A percentile compares a stretch with the other conserved stretches of the same genome.
phyloP scores from a whole-genome alignment of 1,140 invertebrate species.

The Choristoneura fumiferana region DNA sequence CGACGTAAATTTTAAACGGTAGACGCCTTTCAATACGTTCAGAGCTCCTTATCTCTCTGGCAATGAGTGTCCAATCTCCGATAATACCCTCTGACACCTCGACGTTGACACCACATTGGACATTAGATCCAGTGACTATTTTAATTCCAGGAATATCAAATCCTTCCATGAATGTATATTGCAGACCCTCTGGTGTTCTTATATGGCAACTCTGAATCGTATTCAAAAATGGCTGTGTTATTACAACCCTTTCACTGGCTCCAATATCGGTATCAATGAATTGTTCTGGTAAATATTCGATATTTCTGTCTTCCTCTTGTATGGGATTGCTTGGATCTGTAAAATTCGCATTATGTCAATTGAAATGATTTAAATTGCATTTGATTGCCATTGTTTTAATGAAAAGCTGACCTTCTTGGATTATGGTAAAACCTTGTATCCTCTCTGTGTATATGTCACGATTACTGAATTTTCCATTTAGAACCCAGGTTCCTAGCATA shows the following conservation, averaged over 20 bases:
- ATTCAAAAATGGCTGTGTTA: conserved; percentile 2
- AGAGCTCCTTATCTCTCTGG: conserved; percentile 17
- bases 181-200: conserved; percentile 19
- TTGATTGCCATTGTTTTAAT: no score
- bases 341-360: not conserved
- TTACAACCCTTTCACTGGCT: conserved; percentile 30
- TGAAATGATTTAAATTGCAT: not conserved
- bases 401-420: conserved; percentile 28
- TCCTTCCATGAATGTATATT: conserved; percentile 22
- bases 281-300: conserved; percentile 31
- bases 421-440: conserved; percentile 22
- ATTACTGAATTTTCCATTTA: conserved; percentile 34
- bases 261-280: conserved; percentile 36
- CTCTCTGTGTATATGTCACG: conserved; percentile 22
- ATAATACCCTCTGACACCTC: conserved; percentile 18
- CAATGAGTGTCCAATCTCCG: conserved; percentile 24
- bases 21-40: conserved; percentile 42
- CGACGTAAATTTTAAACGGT: conserved; percentile 43
- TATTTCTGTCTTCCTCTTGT: conserved; percentile 17
- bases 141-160: conserved; percentile 19
- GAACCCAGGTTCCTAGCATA: conserved; percentile 28
- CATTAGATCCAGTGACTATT: not conserved
- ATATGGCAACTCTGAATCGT: conserved; percentile 21
- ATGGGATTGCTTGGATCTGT: conserved; percentile 19
- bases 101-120: conserved; percentile 10